Evolutionary conservation across 2,797 vertebrate genomes (phyloP), one percentile per base, ranked within the genome.

Genomic region (Monodelphis domestica): DNA sequence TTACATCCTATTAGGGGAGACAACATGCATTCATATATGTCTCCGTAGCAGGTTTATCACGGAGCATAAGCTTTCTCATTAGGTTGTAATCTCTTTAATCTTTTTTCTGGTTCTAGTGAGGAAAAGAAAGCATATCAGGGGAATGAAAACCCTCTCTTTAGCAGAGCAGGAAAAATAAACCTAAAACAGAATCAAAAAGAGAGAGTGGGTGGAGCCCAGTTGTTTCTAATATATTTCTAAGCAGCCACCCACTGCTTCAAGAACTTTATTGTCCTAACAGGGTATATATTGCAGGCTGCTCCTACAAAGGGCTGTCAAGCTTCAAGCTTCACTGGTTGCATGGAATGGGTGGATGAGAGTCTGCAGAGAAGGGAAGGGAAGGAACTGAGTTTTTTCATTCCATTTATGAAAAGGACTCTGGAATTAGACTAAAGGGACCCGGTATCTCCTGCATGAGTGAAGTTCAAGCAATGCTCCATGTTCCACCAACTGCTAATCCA

Each of bases 231-330:
- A 53, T n/a, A 84, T 95, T 93, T 95, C 84, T 91, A 56, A 78
- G 52, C 53, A 51, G 55, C 91, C 88, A 45, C 87, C 88, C 53
- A 70, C 90, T 84, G 56, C 57, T 87, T 93, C 54, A 90, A 54
- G 33, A 52, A 95, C 91, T 89, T 96, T 51, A 90, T 91, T 92
- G 93, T 63, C 88, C n/a, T 88, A 94, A 78, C 87, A 52, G 84
- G 29, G 89, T 53, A 24, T 1, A 88, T 7, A 45, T 26, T 0
- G 0, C 57, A 0, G 78, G 54, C 63, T 94, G 53, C 93, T 53
- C 26, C 0, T 14, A 93, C 92, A 95, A 52, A 95, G 55, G 70
- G 29, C 50, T 55, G 70, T 90, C 92, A 59, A 57, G 45, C 70
- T 90, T 63, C 33, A 94, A 54, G 95, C 93, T 53, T 55, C 14